Percentiles rank a stretch among this genome's conserved stretches.
These are phyloP conservation scores for Babyrousa celebensis DNA, from an alignment of 2,797 vertebrate species.

Conservation along the genomic window DNA sequence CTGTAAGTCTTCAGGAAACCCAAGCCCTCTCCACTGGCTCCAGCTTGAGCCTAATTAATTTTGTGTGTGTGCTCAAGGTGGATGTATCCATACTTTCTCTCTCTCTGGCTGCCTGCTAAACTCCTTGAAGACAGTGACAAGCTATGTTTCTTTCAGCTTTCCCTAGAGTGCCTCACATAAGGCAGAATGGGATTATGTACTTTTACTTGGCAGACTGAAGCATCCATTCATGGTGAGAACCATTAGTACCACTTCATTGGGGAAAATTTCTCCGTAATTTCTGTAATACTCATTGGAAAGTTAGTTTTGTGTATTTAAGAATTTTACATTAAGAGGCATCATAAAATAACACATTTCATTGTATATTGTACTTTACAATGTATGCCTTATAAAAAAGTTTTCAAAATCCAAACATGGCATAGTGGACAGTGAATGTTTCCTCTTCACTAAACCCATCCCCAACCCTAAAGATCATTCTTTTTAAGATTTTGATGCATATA, in stretches of 20 bases:
- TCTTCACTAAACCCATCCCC: slow-evolving; percentile 4
- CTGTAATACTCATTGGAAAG: background rate
- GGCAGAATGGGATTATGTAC: background rate
- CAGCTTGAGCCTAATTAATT: background rate
- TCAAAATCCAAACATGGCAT: background rate
- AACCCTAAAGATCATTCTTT: slow-evolving; percentile 47
- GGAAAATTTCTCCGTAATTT: background rate
- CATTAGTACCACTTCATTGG: background rate
- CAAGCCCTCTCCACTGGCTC: background rate
- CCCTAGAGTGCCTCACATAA: background rate
- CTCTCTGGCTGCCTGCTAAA: background rate
- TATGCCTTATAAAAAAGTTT: background rate
- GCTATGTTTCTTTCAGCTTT: background rate
- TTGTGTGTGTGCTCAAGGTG: background rate
- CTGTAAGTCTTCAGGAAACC: background rate
- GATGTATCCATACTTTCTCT: background rate
- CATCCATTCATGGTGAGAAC: background rate
- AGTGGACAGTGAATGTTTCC: background rate
- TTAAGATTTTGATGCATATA: background rate
- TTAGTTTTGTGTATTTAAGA: background rate
- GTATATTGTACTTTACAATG: background rate
- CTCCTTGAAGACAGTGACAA: background rate
- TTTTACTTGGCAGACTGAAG: background rate
- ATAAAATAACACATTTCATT: background rate
- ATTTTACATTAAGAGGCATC: slow-evolving; percentile 45